These are phyloP conservation scores for Procambarus clarkii DNA, from an alignment of 1,140 invertebrate species.

Conservation along the genomic window DNA sequence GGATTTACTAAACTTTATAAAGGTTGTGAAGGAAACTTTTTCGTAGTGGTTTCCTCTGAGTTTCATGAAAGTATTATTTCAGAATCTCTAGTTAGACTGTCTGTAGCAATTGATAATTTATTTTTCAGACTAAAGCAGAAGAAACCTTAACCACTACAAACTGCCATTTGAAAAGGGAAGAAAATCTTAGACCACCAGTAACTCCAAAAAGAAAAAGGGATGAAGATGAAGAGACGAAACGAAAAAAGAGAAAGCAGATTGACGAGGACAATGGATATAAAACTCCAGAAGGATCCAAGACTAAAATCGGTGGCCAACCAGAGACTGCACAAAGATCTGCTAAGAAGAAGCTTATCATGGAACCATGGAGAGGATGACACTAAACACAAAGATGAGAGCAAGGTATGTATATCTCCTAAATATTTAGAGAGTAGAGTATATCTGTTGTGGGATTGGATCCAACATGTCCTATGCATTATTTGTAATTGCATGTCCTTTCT, in stretches of 20 bases:
- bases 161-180: not conserved
- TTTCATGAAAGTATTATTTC: no score
- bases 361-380: not conserved
- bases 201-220: slow-evolving; percentile 52
- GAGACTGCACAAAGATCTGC: slow-evolving; percentile 30
- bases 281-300: slow-evolving; percentile 10
- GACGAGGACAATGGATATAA: slow-evolving; percentile 14
- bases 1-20: no score
- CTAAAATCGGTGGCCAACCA: not conserved
- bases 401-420: no score
- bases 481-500: not conserved
- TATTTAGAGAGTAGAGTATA: no score
- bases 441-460: no score
- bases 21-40: no score
- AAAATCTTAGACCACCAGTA: not conserved
- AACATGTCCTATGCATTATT: not conserved
- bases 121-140: not conserved
- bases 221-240: slow-evolving; percentile 25
- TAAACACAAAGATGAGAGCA: no score
- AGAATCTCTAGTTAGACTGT: no score
- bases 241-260: slow-evolving; percentile 32
- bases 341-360: slow-evolving; percentile 57
- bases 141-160: not conserved
- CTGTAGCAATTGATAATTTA: not conserved
- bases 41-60: no score